phyloP scores from a whole-genome alignment of 2,888 invertebrate genomes.

The Coecobrya sp. region DNA sequence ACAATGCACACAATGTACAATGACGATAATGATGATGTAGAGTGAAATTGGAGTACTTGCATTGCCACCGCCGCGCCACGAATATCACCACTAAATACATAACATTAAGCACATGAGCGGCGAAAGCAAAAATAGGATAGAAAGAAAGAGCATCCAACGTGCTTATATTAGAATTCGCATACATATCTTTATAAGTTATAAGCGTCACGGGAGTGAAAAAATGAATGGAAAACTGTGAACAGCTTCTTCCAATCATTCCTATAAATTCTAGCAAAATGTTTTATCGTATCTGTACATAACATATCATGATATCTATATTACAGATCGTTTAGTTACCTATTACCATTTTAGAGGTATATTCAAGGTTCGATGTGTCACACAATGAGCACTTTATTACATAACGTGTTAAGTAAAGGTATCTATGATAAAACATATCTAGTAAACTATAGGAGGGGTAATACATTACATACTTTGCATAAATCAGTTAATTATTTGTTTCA shows the following conservation, averaged over 20 bases:
- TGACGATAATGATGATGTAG: conserved; percentile 3
- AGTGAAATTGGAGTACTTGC: conserved; percentile 27
- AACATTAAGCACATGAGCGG: conserved; percentile 9
- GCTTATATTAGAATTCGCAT: no score
- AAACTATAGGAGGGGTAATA: no score
- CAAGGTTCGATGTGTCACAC: no score
- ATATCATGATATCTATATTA: not conserved
- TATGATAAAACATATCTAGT: no score
- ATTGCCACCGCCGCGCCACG: not conserved
- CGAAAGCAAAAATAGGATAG: not conserved
- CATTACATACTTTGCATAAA: no score
- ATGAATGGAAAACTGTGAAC: conserved; percentile 42
- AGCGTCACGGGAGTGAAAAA: conserved; percentile 40
- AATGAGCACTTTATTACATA: no score
- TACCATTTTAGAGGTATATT: conserved; percentile 23
- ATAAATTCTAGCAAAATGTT: not conserved
- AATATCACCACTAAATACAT: not conserved
- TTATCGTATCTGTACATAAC: not conserved
- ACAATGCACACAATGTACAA: not conserved
- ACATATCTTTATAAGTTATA: not conserved
- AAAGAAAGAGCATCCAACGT: not conserved
- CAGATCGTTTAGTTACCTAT: conserved; percentile 25
- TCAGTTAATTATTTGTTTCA: no score
- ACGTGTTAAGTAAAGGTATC: no score
- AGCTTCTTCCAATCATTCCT: not conserved